phyloP scores from a whole-genome alignment of 2,888 invertebrate genomes.

The Orthosia gothica region DNA sequence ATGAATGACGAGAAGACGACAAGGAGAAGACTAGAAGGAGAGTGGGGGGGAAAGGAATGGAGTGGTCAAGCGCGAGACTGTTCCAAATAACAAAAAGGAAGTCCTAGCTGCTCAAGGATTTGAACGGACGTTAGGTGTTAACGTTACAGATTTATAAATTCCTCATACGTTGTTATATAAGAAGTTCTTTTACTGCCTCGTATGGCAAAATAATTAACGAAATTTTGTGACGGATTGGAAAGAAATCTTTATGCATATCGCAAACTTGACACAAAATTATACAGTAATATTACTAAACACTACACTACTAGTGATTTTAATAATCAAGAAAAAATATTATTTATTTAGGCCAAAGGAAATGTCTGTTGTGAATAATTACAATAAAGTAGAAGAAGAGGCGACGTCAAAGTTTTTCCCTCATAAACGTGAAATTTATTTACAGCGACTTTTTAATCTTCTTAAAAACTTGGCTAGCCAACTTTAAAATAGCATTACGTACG shows the following conservation, averaged over 20 bases:
- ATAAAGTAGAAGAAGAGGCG: slow-evolving; percentile 1
- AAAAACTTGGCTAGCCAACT: slow-evolving; percentile 52
- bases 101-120: neutral
- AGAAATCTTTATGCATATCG: no score
- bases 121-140: neutral
- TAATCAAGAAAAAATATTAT: neutral
- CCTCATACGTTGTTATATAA: neutral
- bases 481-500: slow-evolving; percentile 60
- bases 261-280: no score
- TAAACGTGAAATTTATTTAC: slow-evolving; percentile 46
- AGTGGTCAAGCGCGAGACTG: no score
- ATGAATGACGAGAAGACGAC: no score
- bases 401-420: slow-evolving; percentile 17
- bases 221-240: neutral
- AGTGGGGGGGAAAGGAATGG: no score
- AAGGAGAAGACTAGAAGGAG: no score
- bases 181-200: no score
- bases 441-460: slow-evolving; percentile 49
- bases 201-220: no score
- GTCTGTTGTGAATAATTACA: neutral
- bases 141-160: neutral
- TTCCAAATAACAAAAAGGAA: no score
- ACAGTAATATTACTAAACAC: no score
- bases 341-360: neutral
- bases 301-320: no score